Evolutionary conservation across 2,888 invertebrate species (phyloP).

Genomic region (Scelioninae gen. 2): DNA sequence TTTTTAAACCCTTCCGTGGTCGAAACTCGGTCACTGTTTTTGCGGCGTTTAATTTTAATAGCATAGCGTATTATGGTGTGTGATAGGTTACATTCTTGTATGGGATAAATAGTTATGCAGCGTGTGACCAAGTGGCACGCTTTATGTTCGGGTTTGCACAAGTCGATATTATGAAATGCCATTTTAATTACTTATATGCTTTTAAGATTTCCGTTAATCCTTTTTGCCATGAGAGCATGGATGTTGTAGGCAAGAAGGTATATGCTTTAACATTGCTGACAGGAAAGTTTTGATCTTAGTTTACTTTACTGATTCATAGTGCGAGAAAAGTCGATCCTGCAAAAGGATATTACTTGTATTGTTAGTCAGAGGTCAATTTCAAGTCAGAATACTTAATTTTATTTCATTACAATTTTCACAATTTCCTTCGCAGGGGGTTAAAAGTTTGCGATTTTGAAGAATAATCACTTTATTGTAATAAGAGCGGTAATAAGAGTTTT

Average conservation of each 20-base stretch:
- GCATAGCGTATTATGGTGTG: no score
- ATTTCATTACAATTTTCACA: conserved; percentile 24
- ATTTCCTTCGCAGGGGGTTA: conserved; percentile 1
- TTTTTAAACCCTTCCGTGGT: conserved; percentile 79
- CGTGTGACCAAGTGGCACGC: no score
- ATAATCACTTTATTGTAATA: conserved; percentile 29
- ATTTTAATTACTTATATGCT: no score
- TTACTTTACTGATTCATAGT: conserved; percentile 32
- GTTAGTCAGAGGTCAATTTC: conserved; percentile 26
- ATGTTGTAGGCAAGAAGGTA: no score
- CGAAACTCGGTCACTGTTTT: no score
- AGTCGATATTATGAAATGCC: no score
- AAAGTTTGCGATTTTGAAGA: conserved; percentile 30
- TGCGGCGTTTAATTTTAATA: no score
- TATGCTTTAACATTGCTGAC: conserved; percentile 17
- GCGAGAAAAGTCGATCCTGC: conserved; percentile 39
- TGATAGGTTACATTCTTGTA: no score
- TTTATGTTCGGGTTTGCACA: no score
- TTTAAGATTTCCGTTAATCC: no score
- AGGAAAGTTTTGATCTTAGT: conserved; percentile 37
- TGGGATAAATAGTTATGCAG: no score
- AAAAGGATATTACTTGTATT: conserved; percentile 34
- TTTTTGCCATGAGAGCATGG: no score
- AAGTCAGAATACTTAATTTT: conserved; percentile 41
- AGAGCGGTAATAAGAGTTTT: not conserved